Evolutionary conservation across 2,797 vertebrate genomes (phyloP), one percentile per base, ranked within the genome.

Genomic region (Esox masquinongy): DNA sequence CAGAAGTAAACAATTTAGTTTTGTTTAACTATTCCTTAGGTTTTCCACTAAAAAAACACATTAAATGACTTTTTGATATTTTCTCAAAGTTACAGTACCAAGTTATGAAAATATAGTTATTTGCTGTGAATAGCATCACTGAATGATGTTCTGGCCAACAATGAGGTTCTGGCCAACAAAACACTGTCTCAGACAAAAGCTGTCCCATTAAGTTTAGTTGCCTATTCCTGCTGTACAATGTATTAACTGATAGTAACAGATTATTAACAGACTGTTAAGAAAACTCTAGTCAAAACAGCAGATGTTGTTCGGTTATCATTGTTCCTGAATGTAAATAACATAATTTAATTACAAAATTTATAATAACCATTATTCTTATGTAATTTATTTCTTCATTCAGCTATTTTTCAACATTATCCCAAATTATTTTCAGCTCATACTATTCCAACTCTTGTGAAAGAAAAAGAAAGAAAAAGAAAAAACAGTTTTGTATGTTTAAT

Each of bases 401-500:
- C 29, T 34, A 19, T 43, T 47, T 5, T 22, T 69, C 71, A 15
- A 31, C 3, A 24, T 61, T 11, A 73, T 39, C 53, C 34, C 11
- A 36, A 3, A 34, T 43, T 14, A 34, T 43, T 11, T 34, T 66
- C 6, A 70, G 19, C n/a, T 31, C 66, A 17, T 16, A 24, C 43
- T 61, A 66, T 9, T 70, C 77, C 16, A 34, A 50, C 74, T 24
- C 22, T 71, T 70, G 34, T 75, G 71, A 22, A 3, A 22, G 5
- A 22, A 0, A 59, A 22, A n/a, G n/a, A n/a, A n/a, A n/a, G n/a
- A 59, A 22, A 11, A 22, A 8, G n/a, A 59, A 8, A 15, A 79
- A 77, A 53, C 63, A 51, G 71, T 71, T 63, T 16, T 31, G 75
- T 31, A 80, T 83, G 75, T 77, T 84, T 87, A 50, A 82, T 80